Conservation (phyloP, 2,888 invertebrate genomes). For the Cephus pygmeus region DNA sequence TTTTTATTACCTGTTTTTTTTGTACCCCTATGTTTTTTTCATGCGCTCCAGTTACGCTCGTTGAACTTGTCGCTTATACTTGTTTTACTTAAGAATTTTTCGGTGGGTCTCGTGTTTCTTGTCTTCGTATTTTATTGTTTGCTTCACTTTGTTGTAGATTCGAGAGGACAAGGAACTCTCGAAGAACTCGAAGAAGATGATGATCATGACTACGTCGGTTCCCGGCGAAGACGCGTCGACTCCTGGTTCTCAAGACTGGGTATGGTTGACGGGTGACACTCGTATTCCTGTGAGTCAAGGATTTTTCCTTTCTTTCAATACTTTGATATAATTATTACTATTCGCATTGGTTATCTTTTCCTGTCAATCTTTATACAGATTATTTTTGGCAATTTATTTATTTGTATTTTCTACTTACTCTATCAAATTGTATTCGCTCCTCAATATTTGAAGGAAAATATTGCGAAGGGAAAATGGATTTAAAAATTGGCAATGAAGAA, state of each 20-base stretch:
- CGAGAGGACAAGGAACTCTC: conserved; percentile 64
- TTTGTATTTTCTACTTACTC: no score
- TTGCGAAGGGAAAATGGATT: background rate
- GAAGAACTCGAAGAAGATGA: conserved; percentile 68
- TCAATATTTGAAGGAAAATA: background rate
- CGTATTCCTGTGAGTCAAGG: conserved; percentile 79
- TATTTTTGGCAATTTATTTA: no score
- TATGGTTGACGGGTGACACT: conserved; percentile 88
- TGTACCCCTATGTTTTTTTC: no score
- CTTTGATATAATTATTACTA: no score
- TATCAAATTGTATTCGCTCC: no score
- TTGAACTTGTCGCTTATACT: no score
- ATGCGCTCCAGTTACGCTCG: no score
- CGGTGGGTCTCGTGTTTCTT: background rate
- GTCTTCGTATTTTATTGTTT: background rate
- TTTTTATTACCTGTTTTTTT: no score
- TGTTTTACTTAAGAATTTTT: no score
- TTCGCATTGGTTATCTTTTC: no score
- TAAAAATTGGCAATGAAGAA: background rate
- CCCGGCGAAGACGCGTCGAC: conserved; percentile 68
- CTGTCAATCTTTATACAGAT: no score
- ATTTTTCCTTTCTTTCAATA: background rate
- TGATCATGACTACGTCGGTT: conserved; percentile 65
- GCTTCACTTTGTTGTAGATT: conserved; percentile 41
- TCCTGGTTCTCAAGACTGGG: conserved; percentile 83